A percentile compares a stretch with the other conserved stretches of the same genome.
Evolutionary conservation across 1,140 invertebrate genomes (phyloP).

Genomic region (Prorops nasuta): DNA sequence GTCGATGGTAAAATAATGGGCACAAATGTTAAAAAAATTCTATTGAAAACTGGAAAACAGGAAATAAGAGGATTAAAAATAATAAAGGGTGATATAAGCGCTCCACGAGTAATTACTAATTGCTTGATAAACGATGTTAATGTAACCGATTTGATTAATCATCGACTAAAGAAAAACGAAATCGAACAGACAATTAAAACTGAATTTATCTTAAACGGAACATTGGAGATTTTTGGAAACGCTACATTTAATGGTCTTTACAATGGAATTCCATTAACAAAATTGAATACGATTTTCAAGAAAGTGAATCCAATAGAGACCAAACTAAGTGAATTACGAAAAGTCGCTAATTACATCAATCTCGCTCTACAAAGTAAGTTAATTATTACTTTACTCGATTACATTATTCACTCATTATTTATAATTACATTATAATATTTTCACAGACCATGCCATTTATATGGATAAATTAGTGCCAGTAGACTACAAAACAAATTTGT

Average conservation of each 20-base stretch:
- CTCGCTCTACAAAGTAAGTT: constrained; percentile 23
- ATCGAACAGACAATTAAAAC: constrained; percentile 25
- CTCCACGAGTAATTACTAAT: constrained; percentile 19
- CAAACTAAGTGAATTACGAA: constrained; percentile 5
- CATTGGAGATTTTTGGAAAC: constrained; percentile 30
- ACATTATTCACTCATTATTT: not conserved
- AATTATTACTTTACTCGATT: not conserved
- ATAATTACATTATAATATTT: constrained; percentile 1
- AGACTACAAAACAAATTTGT: constrained; percentile 9
- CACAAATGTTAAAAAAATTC: constrained; percentile 13
- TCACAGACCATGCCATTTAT: constrained; percentile 26
- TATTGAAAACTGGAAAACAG: constrained; percentile 30
- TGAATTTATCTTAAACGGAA: constrained; percentile 20
- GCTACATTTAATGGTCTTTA: constrained; percentile 21
- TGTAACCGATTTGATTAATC: constrained; percentile 18
- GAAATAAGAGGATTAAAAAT: constrained; percentile 20
- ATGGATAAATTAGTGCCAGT: constrained; percentile 26
- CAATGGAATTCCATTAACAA: constrained; percentile 13
- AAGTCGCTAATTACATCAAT: constrained; percentile 14
- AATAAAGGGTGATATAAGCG: constrained; percentile 23
- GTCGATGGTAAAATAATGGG: constrained; percentile 25
- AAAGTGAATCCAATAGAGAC: not conserved
- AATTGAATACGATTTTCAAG: constrained; percentile 10
- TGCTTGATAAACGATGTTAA: constrained; percentile 34
- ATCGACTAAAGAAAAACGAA: constrained; percentile 26